Evolutionary conservation across 2,797 vertebrate genomes (phyloP), one percentile per base, ranked within the genome.

Genomic region (Menidia menidia): DNA sequence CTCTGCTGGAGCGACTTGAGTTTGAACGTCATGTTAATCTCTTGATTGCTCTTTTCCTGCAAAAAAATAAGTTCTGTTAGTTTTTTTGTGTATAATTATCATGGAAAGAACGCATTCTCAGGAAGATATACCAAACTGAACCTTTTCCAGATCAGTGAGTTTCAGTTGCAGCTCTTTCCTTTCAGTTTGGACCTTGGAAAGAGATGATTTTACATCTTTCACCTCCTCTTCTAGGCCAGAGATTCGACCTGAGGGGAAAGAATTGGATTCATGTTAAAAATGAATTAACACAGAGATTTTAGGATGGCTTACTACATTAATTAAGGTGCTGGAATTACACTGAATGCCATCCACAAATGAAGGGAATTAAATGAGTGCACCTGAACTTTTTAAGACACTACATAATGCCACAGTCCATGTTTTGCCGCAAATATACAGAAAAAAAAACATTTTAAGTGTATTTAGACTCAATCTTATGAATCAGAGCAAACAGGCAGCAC

Each of bases 21-120:
- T 90, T 97, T 96, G 68, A 97, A 99, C 0, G 95, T 97, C 92
- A 97, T 92, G 78, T 99, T 96, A 63, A 99, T 98, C 94, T 98
- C 98, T 89, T 97, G 95, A 85, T 97, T 98, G 90, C 90, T 97
- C 82, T 97, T 99, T 87, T 96, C 96, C 98, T 99, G 73, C 52
- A 69, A 45, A 44, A 47, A 75, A 47, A 71, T 15, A 1, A 48
- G 16, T 7, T 6, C n/a, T 13, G 16, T 70, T 61, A 7, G 7
- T 68, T 35, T 4, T 13, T 5, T 13, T 4, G 43, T 16, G 13
- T 30, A 16, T 35, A 4, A 39, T 32, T 44, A 6, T 0, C 0
- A 3, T 31, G 1, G 41, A 44, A 25, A 2, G 35, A 39, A 9
- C 1, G 9, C 10, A 7, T 39, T 39, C 10, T 39, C 10, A 12